These are phyloP conservation scores for Halictus quadricinctus DNA, from an alignment of 2,888 invertebrate genomes.

Conservation along the genomic window DNA sequence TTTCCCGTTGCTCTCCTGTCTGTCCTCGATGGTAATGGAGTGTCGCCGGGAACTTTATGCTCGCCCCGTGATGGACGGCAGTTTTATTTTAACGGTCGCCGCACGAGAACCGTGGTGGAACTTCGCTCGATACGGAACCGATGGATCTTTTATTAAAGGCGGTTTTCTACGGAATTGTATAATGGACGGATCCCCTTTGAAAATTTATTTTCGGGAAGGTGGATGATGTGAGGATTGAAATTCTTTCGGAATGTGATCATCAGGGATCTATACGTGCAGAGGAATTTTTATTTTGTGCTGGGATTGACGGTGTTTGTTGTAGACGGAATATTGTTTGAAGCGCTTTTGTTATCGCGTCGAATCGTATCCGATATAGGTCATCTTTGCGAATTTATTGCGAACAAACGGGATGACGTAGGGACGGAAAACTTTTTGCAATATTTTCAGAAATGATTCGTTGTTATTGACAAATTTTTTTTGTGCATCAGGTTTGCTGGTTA, in stretches of 20 bases:
- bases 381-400: too few relatives aligned
- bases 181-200: background rate
- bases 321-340: too few relatives aligned
- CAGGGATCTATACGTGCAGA: background rate
- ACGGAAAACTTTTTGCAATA: too few relatives aligned
- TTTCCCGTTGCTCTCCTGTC: background rate
- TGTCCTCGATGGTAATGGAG: constrained; percentile 8
- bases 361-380: too few relatives aligned
- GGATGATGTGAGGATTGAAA: background rate
- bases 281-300: background rate
- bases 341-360: too few relatives aligned
- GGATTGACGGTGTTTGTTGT: background rate
- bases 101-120: background rate
- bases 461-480: too few relatives aligned
- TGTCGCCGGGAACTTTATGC: background rate
- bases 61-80: background rate
- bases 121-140: background rate
- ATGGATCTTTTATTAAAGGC: background rate
- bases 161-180: background rate
- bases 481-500: too few relatives aligned
- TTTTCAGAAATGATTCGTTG: too few relatives aligned
- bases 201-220: background rate
- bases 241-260: background rate
- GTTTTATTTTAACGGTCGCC: background rate
- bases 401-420: too few relatives aligned